These are phyloP conservation scores for Plectropomus leopardus DNA, from an alignment of 2,113 vertebrate species.

Conservation along the genomic window DNA sequence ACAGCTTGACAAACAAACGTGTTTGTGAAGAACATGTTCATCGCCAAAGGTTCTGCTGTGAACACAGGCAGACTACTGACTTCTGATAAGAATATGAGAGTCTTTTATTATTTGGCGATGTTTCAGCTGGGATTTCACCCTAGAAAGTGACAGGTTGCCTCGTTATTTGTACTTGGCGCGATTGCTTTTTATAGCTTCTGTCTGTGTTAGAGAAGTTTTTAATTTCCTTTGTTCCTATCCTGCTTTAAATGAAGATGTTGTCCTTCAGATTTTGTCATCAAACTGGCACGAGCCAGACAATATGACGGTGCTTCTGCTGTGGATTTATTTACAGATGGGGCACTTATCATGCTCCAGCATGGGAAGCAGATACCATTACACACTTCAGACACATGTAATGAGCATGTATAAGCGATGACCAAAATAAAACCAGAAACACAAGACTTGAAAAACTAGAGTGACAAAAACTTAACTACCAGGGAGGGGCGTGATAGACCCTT, in stretches of 20 bases:
- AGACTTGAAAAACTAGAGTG: no score
- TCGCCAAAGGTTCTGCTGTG: constrained; percentile 9
- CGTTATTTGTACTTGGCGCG: not conserved
- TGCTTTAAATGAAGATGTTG: no score
- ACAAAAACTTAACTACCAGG: no score
- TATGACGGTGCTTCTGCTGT: not conserved
- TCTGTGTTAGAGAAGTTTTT: not conserved
- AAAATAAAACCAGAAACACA: no score
- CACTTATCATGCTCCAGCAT: not conserved
- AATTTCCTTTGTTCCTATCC: not conserved
- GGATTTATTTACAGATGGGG: not conserved
- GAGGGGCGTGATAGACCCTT: no score
- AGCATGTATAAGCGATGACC: no score
- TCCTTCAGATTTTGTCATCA: not conserved
- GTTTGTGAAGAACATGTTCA: constrained; percentile 40
- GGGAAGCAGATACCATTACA: not conserved
- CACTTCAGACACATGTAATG: no score
- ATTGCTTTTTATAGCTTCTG: not conserved
- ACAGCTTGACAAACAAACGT: constrained; percentile 53
- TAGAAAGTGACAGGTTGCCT: not conserved
- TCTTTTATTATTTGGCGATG: not conserved
- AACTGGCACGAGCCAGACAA: not conserved
- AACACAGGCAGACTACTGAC: not conserved
- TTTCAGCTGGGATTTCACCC: not conserved
- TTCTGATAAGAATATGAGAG: no score